Conservation (phyloP, 2,888 invertebrate species). For the Watsonalla cultraria region DNA sequence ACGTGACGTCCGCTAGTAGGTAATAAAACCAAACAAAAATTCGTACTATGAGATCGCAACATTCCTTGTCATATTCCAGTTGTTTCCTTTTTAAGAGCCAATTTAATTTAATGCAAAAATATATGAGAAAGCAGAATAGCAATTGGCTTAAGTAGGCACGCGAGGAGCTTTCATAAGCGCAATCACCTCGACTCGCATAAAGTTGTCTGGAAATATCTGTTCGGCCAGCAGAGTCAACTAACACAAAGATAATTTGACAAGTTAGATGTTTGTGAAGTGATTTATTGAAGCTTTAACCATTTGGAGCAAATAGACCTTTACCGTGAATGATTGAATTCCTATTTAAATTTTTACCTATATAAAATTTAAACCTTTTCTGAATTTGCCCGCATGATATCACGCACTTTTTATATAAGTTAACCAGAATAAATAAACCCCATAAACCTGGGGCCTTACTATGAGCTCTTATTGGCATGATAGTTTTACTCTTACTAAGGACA, state of each 20-base stretch:
- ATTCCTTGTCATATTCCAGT: constrained; percentile 6
- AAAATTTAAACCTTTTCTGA: too few species aligned
- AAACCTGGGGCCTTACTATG: too few species aligned
- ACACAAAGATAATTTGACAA: not conserved
- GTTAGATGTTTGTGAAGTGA: not conserved
- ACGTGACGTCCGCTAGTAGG: too few species aligned
- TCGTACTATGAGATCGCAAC: not conserved
- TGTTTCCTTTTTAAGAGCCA: constrained; percentile 9
- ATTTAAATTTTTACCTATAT: too few species aligned
- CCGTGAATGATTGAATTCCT: too few species aligned
- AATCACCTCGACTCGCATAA: not conserved
- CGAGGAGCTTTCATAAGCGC: not conserved
- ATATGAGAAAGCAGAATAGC: not conserved
- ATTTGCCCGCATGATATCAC: too few species aligned
- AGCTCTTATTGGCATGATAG: too few species aligned
- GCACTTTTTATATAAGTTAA: too few species aligned
- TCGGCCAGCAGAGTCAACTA: not conserved
- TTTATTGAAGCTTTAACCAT: too few species aligned
- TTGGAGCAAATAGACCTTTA: too few species aligned
- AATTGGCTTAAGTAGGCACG: constrained; percentile 1
- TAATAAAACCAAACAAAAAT: not conserved
- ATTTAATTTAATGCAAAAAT: constrained; percentile 2
- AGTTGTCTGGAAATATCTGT: not conserved
- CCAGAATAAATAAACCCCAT: too few species aligned
- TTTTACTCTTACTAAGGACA: too few species aligned